Percentiles rank a stretch among this genome's conserved stretches.
Evolutionary conservation across 23 tunicate species (phyloP).

Genomic region (Pegea sp.): DNA sequence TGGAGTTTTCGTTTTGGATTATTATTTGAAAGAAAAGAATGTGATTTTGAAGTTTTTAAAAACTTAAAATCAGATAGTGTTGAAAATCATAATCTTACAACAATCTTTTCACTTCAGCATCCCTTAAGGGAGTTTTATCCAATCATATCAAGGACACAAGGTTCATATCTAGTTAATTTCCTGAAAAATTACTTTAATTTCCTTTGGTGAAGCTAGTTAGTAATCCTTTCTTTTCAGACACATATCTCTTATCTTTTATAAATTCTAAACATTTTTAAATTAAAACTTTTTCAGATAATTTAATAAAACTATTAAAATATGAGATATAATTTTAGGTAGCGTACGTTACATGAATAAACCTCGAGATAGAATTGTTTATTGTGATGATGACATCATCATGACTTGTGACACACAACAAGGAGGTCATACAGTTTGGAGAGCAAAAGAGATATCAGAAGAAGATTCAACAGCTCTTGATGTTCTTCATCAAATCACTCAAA

Average conservation of each 20-base stretch:
- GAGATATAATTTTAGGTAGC: conserved; percentile 17
- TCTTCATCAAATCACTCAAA: too few relatives aligned
- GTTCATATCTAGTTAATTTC: too few relatives aligned
- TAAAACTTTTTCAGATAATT: too few relatives aligned
- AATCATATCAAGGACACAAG: conserved; percentile 51
- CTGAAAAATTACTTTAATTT: too few relatives aligned
- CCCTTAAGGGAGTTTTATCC: conserved; percentile 81
- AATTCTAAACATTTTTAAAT: too few relatives aligned
- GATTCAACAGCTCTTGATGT: too few relatives aligned
- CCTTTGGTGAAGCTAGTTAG: too few relatives aligned
- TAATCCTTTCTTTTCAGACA: too few relatives aligned
- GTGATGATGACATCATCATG: conserved; percentile 71
- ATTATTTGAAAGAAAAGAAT: conserved; percentile 38
- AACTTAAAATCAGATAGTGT: conserved; percentile 1
- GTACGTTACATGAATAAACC: conserved; percentile 76
- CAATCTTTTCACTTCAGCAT: conserved; percentile 70
- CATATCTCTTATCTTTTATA: too few relatives aligned
- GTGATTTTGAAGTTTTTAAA: background rate
- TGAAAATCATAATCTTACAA: conserved; percentile 43
- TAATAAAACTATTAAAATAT: too few relatives aligned
- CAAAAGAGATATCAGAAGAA: conserved; percentile 35
- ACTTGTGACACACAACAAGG: conserved; percentile 68
- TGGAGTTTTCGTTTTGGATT: conserved; percentile 69
- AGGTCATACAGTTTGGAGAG: conserved; percentile 80
- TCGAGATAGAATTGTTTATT: conserved; percentile 46